Conservation (phyloP, 2,797 vertebrate species). For the Xyrichtys novacula region DNA sequence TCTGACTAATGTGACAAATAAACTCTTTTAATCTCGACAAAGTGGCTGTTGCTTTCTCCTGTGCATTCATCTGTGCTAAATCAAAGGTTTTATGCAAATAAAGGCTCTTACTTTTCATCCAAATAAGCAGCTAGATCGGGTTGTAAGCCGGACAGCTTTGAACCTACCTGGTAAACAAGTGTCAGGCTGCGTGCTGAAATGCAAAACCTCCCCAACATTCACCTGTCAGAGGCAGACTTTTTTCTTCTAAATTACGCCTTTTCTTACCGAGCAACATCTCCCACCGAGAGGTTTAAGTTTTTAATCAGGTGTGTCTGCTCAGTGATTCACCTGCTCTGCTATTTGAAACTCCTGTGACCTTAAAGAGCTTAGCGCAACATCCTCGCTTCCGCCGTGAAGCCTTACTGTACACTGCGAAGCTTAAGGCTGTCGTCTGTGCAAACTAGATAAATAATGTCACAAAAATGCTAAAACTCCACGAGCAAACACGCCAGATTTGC, state of each 20-base stretch:
- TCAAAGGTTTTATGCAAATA: slow-evolving; percentile 88
- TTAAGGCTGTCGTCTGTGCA: slow-evolving; percentile 76
- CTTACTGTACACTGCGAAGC: slow-evolving; percentile 64
- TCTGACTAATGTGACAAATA: slow-evolving; percentile 88
- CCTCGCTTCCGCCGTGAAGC: slow-evolving; percentile 55
- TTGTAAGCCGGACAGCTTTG: slow-evolving; percentile 82
- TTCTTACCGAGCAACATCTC: slow-evolving; percentile 59
- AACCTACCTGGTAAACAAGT: slow-evolving; percentile 84
- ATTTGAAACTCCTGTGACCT: slow-evolving; percentile 72
- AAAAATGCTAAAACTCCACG: slow-evolving; percentile 54
- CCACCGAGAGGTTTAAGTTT: slow-evolving; percentile 64
- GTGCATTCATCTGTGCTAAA: slow-evolving; percentile 80
- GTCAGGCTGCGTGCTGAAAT: slow-evolving; percentile 72
- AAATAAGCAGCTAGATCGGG: slow-evolving; percentile 74
- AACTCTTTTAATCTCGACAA: slow-evolving; percentile 86
- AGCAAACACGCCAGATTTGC: slow-evolving; percentile 66
- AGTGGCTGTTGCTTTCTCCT: slow-evolving; percentile 73
- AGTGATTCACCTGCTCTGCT: slow-evolving; percentile 74
- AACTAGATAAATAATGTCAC: slow-evolving; percentile 76
- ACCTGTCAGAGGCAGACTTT: slow-evolving; percentile 62
- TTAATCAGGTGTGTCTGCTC: slow-evolving; percentile 74
- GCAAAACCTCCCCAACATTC: slow-evolving; percentile 63
- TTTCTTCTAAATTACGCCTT: slow-evolving; percentile 49
- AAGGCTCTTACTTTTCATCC: slow-evolving; percentile 72
- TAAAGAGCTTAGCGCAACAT: slow-evolving; percentile 81